Base-by-base conservation (phyloP, 2,113 vertebrate species). In the Acrocephalus kingi region DNA sequence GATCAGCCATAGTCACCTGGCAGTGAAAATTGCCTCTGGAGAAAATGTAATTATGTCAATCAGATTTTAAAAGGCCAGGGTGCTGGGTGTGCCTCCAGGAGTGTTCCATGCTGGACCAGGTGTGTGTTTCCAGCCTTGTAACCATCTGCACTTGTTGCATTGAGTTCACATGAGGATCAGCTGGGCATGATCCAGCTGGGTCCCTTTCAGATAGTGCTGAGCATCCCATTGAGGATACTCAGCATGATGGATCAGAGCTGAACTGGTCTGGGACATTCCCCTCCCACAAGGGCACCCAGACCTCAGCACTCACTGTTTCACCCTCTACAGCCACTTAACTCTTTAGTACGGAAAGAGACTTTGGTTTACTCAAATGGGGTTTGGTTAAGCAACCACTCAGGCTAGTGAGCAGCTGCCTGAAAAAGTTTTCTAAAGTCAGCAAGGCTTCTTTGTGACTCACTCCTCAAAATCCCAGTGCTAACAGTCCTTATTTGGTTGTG, bases 391-490 rank as follows among this genome's bases (percentile, higher is more conserved):
- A 89, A 82, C 66, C 13, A 13, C 23, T 39, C n/a, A 35, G 28
- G 14, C 54, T 82, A 22, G 62, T 0, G 10, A 89, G 73, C 19
- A 79, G 76, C 54, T 83, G 41, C 0, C 0, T 37, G 31, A 83
- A 72, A 30, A 86, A 59, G 13, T 59, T 69, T 48, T 71, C 87
- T 51, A 25, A 84, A 91, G 69, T 75, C 48, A 87, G 84, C 1
- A 3, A 89, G 22, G 10, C 52, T 94, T 55, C 45, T 48, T 35
- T 43, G 49, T 90, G 88, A 94, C 83, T 97, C 90, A 96, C 39
- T 54, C 28, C 31, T 90, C n/a, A 46, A 18, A 49, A 51, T 31
- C 10, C 1, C 0, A 82, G 12, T 18, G 19, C 66, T 68, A 82
- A 39, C 2, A 2, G 33, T 11, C 77, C 84, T 94, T 95, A 91